phyloP scores from a whole-genome alignment of 2,113 vertebrate genomes.

The Lampris incognitus region DNA sequence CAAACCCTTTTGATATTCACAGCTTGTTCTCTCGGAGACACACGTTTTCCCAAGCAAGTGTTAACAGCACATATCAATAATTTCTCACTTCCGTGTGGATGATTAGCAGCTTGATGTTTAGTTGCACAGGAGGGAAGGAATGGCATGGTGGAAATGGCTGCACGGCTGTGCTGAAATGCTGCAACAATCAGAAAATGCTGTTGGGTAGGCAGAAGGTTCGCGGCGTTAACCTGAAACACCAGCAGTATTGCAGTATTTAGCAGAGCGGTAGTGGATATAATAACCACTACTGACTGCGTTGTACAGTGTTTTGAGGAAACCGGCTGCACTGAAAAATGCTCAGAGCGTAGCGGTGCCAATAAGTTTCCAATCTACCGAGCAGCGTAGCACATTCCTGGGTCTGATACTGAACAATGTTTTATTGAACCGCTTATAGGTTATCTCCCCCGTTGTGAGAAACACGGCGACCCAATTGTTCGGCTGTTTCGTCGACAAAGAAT shows the following conservation, averaged over 20 bases:
- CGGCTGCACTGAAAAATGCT: conserved; percentile 31
- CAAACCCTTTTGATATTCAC: conserved; percentile 74
- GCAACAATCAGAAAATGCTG: conserved; percentile 13
- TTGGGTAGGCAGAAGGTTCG: conserved; percentile 22
- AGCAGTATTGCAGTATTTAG: background rate
- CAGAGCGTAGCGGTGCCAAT: conserved; percentile 46
- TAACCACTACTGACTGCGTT: background rate
- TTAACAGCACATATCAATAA: conserved; percentile 58
- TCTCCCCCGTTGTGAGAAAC: conserved; percentile 35
- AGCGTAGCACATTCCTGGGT: conserved; percentile 50
- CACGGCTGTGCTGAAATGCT: conserved; percentile 12
- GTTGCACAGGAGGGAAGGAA: conserved; percentile 51
- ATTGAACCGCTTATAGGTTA: conserved; percentile 35
- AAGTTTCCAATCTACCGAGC: conserved; percentile 36
- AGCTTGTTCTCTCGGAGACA: conserved; percentile 72
- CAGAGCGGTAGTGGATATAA: conserved; percentile 13
- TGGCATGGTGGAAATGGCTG: conserved; percentile 28
- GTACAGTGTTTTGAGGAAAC: conserved; percentile 11
- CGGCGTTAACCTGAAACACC: conserved; percentile 22
- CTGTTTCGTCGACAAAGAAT: conserved; percentile 26
- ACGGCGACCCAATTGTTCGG: conserved; percentile 19
- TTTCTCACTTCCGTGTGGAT: conserved; percentile 41
- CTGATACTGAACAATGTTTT: conserved; percentile 42
- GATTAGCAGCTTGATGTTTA: conserved; percentile 73
- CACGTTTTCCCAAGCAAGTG: conserved; percentile 62